Conservation (phyloP, 2,888 invertebrate genomes). For the Anthoptus insignis region DNA sequence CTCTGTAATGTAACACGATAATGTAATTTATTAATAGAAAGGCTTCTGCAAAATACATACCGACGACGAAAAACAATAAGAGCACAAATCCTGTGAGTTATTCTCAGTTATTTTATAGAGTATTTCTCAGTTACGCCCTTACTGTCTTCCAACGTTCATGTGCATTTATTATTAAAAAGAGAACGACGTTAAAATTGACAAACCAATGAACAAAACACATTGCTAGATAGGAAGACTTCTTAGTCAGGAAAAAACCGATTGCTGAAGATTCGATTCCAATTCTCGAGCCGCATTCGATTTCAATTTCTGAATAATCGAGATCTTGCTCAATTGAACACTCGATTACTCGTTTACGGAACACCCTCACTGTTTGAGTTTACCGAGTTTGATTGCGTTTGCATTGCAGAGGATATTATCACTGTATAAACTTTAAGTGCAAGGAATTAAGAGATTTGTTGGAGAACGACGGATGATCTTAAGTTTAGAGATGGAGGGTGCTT, state of each 20-base stretch:
- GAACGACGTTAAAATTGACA: too few species aligned
- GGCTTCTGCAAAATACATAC: too few species aligned
- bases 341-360: slow-evolving; percentile 82
- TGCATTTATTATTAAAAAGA: too few species aligned
- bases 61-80: too few species aligned
- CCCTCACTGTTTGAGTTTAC: slow-evolving; percentile 80
- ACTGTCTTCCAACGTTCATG: too few species aligned
- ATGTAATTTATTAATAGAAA: too few species aligned
- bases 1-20: too few species aligned
- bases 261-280: slow-evolving; percentile 73
- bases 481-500: too few species aligned
- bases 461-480: background rate
- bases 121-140: too few species aligned
- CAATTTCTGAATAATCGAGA: slow-evolving; percentile 83
- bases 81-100: too few species aligned
- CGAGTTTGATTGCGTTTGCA: slow-evolving; percentile 82
- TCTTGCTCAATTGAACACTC: slow-evolving; percentile 85
- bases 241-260: slow-evolving; percentile 58
- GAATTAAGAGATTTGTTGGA: slow-evolving; percentile 49
- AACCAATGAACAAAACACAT: slow-evolving; percentile 36
- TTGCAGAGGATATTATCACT: slow-evolving; percentile 69
- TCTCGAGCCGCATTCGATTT: slow-evolving; percentile 76
- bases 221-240: slow-evolving; percentile 37
- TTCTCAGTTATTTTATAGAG: too few species aligned
- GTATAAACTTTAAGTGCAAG: slow-evolving; percentile 67